Conservation (phyloP, 2,888 invertebrate genomes). For the Candidula unifasciata region DNA sequence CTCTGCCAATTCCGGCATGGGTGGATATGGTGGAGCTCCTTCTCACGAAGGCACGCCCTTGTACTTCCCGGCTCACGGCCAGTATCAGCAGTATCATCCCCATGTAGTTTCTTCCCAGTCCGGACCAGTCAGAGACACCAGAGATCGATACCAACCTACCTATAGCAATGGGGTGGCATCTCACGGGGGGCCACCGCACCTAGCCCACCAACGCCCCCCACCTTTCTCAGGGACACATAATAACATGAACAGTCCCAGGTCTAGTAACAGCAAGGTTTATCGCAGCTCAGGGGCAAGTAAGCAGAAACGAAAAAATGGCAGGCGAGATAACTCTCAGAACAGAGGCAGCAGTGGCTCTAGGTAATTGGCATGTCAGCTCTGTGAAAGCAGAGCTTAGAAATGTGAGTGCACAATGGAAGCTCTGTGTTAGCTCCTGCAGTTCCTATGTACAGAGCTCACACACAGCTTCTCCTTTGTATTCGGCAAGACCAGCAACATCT, state of each 20-base stretch:
- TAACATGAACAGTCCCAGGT: background rate
- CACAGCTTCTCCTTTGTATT: too few relatives aligned
- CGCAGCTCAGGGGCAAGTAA: conserved; percentile 11
- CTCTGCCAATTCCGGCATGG: background rate
- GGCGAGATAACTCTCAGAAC: conserved; percentile 51
- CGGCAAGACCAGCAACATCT: too few relatives aligned
- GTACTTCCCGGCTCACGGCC: conserved; percentile 3
- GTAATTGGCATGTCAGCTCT: conserved; percentile 34
- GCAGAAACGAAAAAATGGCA: conserved; percentile 40
- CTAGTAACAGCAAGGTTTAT: conserved; percentile 12
- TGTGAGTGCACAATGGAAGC: too few relatives aligned
- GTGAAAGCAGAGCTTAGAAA: conserved; percentile 1
- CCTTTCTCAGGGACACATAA: conserved; percentile 21
- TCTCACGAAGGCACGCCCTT: background rate
- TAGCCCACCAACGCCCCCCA: conserved; percentile 39
- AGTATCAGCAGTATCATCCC: conserved; percentile 20
- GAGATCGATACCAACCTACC: conserved; percentile 6
- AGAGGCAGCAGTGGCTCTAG: conserved; percentile 39
- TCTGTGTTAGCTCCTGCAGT: too few relatives aligned
- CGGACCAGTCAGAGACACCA: conserved; percentile 3
- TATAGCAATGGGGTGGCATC: conserved; percentile 12
- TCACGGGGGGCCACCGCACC: conserved; percentile 18
- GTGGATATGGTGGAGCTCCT: background rate
- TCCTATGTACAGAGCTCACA: too few relatives aligned
- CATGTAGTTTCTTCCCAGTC: conserved; percentile 5